Percentiles rank a stretch among this genome's conserved stretches.
Evolutionary conservation across 2,113 vertebrate genomes (phyloP).

Genomic region (Erythrocercus mccallii): DNA sequence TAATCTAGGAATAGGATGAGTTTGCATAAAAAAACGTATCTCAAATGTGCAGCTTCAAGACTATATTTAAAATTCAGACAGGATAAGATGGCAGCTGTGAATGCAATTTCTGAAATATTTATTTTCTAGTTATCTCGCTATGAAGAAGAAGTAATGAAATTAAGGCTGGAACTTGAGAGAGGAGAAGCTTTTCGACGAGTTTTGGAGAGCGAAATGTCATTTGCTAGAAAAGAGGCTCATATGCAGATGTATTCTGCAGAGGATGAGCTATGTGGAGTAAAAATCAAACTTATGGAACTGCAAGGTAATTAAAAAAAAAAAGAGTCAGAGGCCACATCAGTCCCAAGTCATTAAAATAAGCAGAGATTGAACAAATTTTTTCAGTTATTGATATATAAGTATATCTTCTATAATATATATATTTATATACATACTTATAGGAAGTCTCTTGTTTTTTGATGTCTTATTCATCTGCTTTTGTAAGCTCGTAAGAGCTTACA

Average conservation of each 20-base stretch:
- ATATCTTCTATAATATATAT: neutral
- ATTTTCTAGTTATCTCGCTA: slow-evolving; percentile 69
- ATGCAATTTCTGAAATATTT: neutral
- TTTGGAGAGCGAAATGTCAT: neutral
- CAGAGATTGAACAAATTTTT: neutral
- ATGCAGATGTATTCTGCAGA: neutral
- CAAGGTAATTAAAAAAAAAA: neutral
- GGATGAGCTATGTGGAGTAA: neutral
- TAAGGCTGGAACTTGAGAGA: slow-evolving; percentile 78
- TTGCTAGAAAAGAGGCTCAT: neutral
- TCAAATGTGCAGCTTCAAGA: neutral
- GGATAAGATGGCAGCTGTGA: neutral
- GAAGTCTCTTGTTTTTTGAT: neutral
- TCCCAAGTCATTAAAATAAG: neutral
- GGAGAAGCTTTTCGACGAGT: neutral
- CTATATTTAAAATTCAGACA: neutral
- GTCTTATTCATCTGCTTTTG: neutral
- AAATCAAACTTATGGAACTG: neutral
- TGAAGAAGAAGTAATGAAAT: slow-evolving; percentile 78
- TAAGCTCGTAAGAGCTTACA: neutral
- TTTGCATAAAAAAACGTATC: neutral
- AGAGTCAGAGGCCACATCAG: neutral
- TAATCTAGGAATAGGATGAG: neutral
- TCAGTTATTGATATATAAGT: neutral
- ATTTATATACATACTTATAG: neutral